Conservation (phyloP, 2,888 invertebrate genomes). For the Lasioglossum zephyrum region DNA sequence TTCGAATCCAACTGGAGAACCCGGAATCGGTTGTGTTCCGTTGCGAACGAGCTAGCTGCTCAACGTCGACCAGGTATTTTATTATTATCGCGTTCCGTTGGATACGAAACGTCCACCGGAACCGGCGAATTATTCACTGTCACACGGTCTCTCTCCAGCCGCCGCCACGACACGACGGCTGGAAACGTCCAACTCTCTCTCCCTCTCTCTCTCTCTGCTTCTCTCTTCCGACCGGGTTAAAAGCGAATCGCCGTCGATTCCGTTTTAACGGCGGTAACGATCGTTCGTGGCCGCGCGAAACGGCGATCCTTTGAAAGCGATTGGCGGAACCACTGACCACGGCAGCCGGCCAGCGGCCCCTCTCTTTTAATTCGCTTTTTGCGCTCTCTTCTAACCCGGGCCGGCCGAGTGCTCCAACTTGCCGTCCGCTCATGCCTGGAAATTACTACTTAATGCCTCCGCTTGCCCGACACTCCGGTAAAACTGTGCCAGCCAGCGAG, state of each 20-base stretch:
- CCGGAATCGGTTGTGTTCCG: neutral
- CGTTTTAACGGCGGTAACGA: conserved; percentile 74
- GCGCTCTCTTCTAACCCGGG: conserved; percentile 51
- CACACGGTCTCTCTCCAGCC: conserved; percentile 20
- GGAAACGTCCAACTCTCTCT: neutral
- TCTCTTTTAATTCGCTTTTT: conserved; percentile 75
- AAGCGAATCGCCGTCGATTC: conserved; percentile 72
- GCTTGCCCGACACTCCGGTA: conserved; percentile 57
- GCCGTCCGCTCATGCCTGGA: conserved; percentile 67
- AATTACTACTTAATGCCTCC: conserved; percentile 78
- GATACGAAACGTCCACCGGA: conserved; percentile 24
- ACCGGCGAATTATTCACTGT: conserved; percentile 62
- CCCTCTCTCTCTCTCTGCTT: neutral
- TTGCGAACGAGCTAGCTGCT: neutral
- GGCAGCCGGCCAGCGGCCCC: conserved; percentile 35
- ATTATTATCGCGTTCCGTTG: conserved; percentile 19
- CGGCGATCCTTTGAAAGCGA: conserved; percentile 74
- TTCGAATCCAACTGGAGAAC: neutral
- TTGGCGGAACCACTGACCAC: conserved; percentile 70
- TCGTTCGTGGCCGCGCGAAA: conserved; percentile 69
- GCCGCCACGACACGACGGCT: neutral
- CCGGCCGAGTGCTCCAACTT: conserved; percentile 34
- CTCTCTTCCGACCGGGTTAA: conserved; percentile 47
- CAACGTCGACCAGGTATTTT: conserved; percentile 34
- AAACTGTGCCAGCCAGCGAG: conserved; percentile 47